phyloP scores from a whole-genome alignment of 2,888 invertebrate genomes.

The Germaria angustata region DNA sequence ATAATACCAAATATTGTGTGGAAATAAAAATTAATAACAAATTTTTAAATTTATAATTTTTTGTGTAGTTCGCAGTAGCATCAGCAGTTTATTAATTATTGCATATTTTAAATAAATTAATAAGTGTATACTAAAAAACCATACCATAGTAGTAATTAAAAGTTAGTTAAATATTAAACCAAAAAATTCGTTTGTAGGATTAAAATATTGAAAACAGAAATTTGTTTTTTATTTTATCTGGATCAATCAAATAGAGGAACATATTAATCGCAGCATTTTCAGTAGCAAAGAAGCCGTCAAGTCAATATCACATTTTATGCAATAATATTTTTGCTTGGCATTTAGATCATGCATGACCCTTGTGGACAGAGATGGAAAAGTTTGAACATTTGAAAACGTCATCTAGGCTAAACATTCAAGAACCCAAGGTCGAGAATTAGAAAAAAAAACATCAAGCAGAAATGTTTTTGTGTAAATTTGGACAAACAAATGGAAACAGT shows the following conservation, averaged over 20 bases:
- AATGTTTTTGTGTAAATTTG: background rate
- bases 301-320: background rate
- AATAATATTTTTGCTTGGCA: background rate
- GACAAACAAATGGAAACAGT: background rate
- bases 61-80: constrained; percentile 50
- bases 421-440: too few species aligned
- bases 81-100: constrained; percentile 7
- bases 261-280: constrained; percentile 67
- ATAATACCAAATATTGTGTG: background rate
- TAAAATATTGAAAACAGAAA: constrained; percentile 2
- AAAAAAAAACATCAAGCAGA: too few species aligned
- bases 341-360: background rate
- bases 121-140: constrained; percentile 15
- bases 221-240: constrained; percentile 20
- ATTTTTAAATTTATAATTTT: constrained; percentile 29
- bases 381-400: too few species aligned
- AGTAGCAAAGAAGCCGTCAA: background rate
- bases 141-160: constrained; percentile 27
- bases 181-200: constrained; percentile 16
- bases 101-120: constrained; percentile 19
- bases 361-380: too few species aligned
- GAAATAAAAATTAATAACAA: background rate
- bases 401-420: too few species aligned
- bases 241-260: constrained; percentile 59
- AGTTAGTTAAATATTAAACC: constrained; percentile 49